These are phyloP conservation scores for Lophura nycthemera DNA, from an alignment of 2,113 vertebrate genomes.

Conservation along the genomic window DNA sequence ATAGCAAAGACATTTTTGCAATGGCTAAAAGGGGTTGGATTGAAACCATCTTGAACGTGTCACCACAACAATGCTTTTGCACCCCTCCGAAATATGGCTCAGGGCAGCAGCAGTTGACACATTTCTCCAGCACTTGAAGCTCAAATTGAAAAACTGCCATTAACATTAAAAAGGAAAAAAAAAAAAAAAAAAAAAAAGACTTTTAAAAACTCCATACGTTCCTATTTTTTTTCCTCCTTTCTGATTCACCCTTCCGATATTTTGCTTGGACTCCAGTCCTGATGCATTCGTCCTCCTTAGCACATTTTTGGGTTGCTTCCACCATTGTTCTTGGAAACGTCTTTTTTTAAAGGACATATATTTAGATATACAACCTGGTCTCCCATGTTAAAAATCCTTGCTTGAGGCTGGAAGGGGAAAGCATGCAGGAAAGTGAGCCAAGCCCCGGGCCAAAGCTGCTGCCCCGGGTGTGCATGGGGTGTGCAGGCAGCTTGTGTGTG, in stretches of 20 bases:
- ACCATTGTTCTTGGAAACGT: constrained; percentile 81
- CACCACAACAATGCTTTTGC: constrained; percentile 64
- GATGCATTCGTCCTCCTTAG: constrained; percentile 73
- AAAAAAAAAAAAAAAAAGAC: constrained; percentile 64
- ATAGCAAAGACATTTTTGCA: neutral
- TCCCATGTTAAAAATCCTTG: neutral
- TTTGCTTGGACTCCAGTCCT: constrained; percentile 78
- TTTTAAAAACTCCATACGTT: constrained; percentile 69
- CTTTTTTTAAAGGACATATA: constrained; percentile 57
- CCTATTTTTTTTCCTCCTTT: constrained; percentile 66
- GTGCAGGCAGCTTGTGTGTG: neutral
- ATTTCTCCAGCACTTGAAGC: constrained; percentile 66
- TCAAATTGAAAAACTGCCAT: constrained; percentile 74
- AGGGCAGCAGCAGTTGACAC: constrained; percentile 70
- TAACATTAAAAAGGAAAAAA: constrained; percentile 64
- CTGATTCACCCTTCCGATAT: constrained; percentile 84
- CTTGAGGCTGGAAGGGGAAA: neutral
- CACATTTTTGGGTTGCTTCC: constrained; percentile 82
- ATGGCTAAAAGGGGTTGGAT: constrained; percentile 43
- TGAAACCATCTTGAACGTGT: constrained; percentile 60
- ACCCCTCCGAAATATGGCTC: constrained; percentile 38
- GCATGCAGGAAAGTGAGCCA: neutral
- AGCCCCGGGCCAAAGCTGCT: neutral
- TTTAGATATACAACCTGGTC: constrained; percentile 70
- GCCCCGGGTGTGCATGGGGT: neutral